Evolutionary conservation across 2,113 vertebrate genomes (phyloP), one percentile per base, ranked within the genome.

Genomic region (Ploceus nigricollis): DNA sequence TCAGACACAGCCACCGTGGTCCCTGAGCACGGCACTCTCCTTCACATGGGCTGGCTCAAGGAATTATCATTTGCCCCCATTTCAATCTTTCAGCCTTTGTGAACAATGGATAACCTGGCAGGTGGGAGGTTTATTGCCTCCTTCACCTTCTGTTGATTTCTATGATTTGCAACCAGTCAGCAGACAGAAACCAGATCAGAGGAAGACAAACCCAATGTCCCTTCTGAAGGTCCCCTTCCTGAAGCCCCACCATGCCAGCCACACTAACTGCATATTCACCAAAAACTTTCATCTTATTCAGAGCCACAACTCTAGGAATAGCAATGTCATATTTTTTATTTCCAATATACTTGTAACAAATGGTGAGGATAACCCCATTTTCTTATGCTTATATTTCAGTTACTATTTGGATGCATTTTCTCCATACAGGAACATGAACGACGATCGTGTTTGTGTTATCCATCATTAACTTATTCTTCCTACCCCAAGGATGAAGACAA

Each of bases 21-120:
- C 18, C 40, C 54, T 4, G 5, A 57, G 47, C 40, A 30, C 0
- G 0, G 72, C 30, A 68, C 0, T 0, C 12, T 64, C 27, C 13
- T 6, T 63, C 0, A 0, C 0, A 0, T 2, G 13, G n/a, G 57
- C 48, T 82, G 51, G 24, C n/a, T 91, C 30, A 20, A 83, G 57
- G 9, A 21, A 68, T 45, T 10, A 22, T 13, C 3, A 58, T 42
- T 76, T 79, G 54, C 37, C 15, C 1, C 1, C 7, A 16, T 10
- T 33, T 65, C 23, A 19, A 30, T 44, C 40, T 65, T 73, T 35
- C 40, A 72, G 72, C 15, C 15, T 39, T 24, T 70, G 40, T 11
- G 47, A 47, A n/a, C 1, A 10, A 57, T 70, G 71, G 9, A 23
- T 33, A 83, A 65, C 19, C n/a, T 33, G 20, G 6, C 7, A 17